These are phyloP conservation scores for Drosophila acutilabella DNA, from an alignment of 2,888 invertebrate species.

Conservation along the genomic window DNA sequence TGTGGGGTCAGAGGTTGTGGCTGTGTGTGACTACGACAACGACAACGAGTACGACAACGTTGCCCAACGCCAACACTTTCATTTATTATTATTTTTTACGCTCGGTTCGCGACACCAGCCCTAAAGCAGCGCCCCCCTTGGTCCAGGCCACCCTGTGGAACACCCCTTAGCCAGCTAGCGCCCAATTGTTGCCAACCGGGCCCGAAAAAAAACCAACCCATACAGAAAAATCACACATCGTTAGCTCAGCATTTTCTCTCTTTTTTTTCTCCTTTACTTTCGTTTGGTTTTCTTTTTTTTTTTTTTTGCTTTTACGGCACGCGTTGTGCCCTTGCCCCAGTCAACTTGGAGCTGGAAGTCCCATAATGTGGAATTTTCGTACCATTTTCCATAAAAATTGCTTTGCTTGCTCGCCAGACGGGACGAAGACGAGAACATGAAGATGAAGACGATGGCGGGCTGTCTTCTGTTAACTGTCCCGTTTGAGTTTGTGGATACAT, in stretches of 20 bases:
- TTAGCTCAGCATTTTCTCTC: conserved; percentile 74
- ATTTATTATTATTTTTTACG: conserved; percentile 79
- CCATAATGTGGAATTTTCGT: conserved; percentile 79
- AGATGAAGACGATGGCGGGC: conserved; percentile 39
- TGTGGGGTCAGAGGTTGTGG: conserved; percentile 13
- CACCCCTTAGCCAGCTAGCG: conserved; percentile 43
- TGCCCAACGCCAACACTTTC: conserved; percentile 76
- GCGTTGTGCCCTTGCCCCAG: conserved; percentile 71
- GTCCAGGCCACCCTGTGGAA: background rate
- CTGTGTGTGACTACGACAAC: conserved; percentile 18
- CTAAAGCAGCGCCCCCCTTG: conserved; percentile 7
- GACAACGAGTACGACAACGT: conserved; percentile 28
- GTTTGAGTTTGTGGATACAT: conserved; percentile 75
- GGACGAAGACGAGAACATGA: conserved; percentile 2
- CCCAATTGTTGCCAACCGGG: conserved; percentile 68
- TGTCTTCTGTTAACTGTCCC: conserved; percentile 69
- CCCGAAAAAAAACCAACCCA: conserved; percentile 59
- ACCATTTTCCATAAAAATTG: conserved; percentile 79
- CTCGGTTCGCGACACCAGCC: conserved; percentile 58
- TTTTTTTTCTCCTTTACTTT: conserved; percentile 29
- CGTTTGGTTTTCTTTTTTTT: conserved; percentile 22
- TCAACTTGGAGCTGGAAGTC: conserved; percentile 45
- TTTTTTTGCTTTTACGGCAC: conserved; percentile 34
- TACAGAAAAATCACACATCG: conserved; percentile 79
- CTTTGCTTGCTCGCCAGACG: conserved; percentile 68